A percentile compares a stretch with the other conserved stretches of the same genome.
These are phyloP conservation scores for Podocnemis expansa DNA, from an alignment of 2,113 vertebrate species.

Conservation along the genomic window DNA sequence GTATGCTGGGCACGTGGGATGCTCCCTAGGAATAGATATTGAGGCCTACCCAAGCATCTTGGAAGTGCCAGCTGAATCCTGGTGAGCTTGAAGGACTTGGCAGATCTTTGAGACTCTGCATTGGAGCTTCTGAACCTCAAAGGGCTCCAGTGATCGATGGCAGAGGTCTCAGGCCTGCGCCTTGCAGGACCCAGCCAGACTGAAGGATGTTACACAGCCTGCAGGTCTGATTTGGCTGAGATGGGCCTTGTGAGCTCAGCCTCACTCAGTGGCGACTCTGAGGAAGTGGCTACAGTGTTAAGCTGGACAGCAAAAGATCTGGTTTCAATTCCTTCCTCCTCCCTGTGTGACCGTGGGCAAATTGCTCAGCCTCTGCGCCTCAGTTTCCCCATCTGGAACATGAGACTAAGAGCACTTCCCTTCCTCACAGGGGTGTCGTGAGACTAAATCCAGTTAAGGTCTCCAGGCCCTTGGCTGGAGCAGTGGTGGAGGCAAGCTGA, in stretches of 20 bases:
- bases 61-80: background rate
- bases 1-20: background rate
- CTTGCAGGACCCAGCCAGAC: background rate
- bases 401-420: background rate
- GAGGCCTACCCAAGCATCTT: background rate
- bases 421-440: background rate
- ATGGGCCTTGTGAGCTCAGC: background rate
- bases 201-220: background rate
- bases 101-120: background rate
- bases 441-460: background rate
- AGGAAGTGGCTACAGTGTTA: background rate
- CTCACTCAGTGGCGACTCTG: background rate
- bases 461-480: background rate
- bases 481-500: background rate
- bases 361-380: background rate
- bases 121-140: background rate
- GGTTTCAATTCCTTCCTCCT: background rate
- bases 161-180: background rate
- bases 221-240: background rate
- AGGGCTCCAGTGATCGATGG: background rate
- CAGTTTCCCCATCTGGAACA: background rate
- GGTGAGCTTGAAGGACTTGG: background rate
- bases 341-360: background rate
- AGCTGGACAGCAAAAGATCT: background rate
- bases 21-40: background rate